Evolutionary conservation across 2,113 vertebrate genomes (phyloP).

Genomic region (Daboia siamensis): DNA sequence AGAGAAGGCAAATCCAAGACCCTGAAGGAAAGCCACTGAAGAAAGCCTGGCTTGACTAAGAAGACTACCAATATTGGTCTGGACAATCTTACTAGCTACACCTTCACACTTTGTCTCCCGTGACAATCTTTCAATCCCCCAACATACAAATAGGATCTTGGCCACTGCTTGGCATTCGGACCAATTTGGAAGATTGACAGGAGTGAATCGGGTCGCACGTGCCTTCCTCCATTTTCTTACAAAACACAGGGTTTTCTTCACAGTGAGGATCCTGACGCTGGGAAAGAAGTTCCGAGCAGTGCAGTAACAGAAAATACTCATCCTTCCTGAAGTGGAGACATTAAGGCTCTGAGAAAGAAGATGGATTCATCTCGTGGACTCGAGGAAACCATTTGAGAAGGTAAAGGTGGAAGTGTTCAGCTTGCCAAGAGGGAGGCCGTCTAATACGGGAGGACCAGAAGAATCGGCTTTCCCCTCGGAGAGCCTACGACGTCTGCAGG

Average conservation of each 20-base stretch:
- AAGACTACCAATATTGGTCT: neutral
- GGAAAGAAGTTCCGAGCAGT: conserved; percentile 23
- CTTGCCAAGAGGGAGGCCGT: neutral
- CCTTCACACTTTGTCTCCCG: conserved; percentile 40
- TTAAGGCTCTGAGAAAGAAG: too few species aligned
- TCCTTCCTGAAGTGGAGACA: conserved; percentile 6
- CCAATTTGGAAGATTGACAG: conserved; percentile 23
- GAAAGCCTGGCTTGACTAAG: neutral
- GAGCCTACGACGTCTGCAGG: neutral
- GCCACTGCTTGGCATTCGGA: conserved; percentile 61
- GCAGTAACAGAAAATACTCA: conserved; percentile 30
- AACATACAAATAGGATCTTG: conserved; percentile 67
- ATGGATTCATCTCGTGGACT: too few species aligned
- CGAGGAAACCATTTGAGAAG: neutral
- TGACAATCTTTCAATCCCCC: conserved; percentile 51
- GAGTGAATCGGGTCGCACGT: neutral
- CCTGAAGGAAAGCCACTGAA: conserved; percentile 22
- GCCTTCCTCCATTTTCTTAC: neutral
- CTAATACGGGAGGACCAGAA: neutral
- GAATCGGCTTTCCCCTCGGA: neutral
- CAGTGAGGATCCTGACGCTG: neutral
- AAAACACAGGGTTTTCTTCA: neutral
- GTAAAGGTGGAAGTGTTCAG: neutral
- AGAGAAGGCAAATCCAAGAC: conserved; percentile 64
- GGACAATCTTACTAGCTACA: neutral